Evolutionary conservation across 2,113 vertebrate genomes (phyloP).

Genomic region (Reinhardtius hippoglossoides): DNA sequence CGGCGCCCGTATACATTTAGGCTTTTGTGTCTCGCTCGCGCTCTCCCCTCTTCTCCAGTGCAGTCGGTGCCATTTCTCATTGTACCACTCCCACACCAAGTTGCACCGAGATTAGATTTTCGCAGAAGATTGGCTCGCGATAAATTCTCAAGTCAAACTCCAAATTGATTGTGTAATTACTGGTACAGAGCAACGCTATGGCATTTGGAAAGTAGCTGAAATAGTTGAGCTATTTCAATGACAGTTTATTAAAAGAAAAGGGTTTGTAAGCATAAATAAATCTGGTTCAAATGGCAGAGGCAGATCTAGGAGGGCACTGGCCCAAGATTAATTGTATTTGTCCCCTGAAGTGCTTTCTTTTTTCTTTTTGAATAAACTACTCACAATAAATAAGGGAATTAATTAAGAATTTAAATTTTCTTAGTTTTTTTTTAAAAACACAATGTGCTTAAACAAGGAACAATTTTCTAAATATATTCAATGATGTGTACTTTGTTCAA

Average conservation of each 20-base stretch:
- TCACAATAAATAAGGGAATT: no score
- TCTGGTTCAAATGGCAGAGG: not conserved
- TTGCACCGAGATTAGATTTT: conserved; percentile 52
- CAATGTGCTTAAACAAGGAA: no score
- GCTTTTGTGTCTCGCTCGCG: conserved; percentile 54
- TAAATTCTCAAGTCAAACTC: conserved; percentile 53
- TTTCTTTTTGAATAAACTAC: no score
- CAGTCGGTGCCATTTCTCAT: conserved; percentile 58
- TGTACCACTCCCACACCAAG: conserved; percentile 51
- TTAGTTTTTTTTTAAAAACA: no score
- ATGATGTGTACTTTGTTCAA: no score
- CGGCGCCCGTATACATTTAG: conserved; percentile 63
- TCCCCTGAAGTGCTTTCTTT: no score
- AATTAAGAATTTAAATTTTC: no score
- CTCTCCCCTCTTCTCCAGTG: conserved; percentile 25
- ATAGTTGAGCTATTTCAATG: not conserved
- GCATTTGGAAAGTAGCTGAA: conserved; percentile 32
- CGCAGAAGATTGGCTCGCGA: conserved; percentile 35
- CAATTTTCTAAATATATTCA: no score
- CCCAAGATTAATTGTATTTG: no score
- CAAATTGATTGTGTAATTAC: conserved; percentile 51
- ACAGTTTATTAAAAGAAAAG: not conserved
- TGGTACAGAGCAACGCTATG: conserved; percentile 9
- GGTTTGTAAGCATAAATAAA: not conserved
- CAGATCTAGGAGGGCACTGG: not conserved